Conservation (phyloP, 2,113 vertebrate species). For the Stigmatopora nigra region DNA sequence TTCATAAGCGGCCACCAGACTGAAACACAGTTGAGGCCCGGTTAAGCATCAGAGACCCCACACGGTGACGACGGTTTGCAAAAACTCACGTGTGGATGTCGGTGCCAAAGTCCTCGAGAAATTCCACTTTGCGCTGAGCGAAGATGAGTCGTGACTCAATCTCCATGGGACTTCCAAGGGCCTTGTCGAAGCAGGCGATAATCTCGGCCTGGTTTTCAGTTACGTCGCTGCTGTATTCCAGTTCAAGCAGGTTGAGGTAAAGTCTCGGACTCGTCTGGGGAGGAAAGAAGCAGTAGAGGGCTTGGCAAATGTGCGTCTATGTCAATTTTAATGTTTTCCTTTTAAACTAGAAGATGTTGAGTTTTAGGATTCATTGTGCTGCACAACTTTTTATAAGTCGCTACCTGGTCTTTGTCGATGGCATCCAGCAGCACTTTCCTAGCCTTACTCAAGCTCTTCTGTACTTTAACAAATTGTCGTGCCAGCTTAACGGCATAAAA, state of each 20-base stretch:
- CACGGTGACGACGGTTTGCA: not conserved
- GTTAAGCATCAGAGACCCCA: not conserved
- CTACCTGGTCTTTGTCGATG: conserved; percentile 89
- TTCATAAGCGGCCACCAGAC: conserved; percentile 84
- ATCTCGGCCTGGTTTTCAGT: conserved; percentile 88
- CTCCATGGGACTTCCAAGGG: conserved; percentile 77
- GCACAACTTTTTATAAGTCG: not conserved
- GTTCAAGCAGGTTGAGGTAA: conserved; percentile 92
- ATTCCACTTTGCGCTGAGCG: conserved; percentile 94
- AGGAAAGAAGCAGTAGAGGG: not conserved
- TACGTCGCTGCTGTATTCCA: conserved; percentile 90
- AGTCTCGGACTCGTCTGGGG: conserved; percentile 84
- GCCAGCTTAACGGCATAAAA: conserved; percentile 94
- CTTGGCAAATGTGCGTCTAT: not conserved
- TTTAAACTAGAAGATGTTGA: too few species aligned
- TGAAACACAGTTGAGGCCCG: conserved; percentile 34
- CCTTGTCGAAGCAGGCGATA: conserved; percentile 86
- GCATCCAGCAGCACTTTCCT: conserved; percentile 90
- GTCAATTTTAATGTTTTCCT: not conserved
- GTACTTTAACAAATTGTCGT: conserved; percentile 86
- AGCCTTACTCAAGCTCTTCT: conserved; percentile 83
- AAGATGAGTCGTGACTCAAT: conserved; percentile 86
- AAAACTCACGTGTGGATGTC: conserved; percentile 85
- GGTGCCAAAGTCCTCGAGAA: conserved; percentile 96
- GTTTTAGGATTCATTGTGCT: too few species aligned